Evolutionary conservation across 2,888 invertebrate species (phyloP), one percentile per base, ranked within the genome.

Genomic region (Pristionchus exspectatus): DNA sequence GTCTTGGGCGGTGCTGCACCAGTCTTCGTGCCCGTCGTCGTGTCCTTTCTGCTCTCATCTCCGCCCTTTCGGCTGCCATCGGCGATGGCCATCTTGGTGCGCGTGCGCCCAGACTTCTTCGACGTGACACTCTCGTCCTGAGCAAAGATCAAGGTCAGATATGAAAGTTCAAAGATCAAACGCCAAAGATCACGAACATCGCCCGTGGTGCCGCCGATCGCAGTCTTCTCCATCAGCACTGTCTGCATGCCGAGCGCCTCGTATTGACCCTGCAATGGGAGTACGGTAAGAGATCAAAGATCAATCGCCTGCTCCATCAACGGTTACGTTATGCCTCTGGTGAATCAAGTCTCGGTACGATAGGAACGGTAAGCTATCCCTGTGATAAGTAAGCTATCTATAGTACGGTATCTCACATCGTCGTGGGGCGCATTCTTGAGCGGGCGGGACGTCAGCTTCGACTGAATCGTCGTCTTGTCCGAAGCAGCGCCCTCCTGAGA

Each of bases 201-300:
- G 24, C 10, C 63, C 63, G 63, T 24, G 10, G 63, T 63, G 59
- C 59, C 69, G 33, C 10, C 72, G 33, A 72, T 72, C 16, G 72
- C 72, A 12, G 72, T 72, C 72, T 33, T 72, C 72, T 72, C 72
- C 27, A 27, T 21, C 30, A 72, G 16, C 72, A 72, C 72, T 1
- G 72, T 72, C 72, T 27, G 72, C 77, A 77, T 77, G 38, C 77
- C 77, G 38, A 77, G 77, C 24, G 77, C 77, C 77, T 77, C 77
- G 77, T 77, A 77, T 24, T 77, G 77, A 77, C 77, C 77, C 77
- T 77, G 24, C 0, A 18, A 27, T 16, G 72, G 33, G 56, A 18
- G 16, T 63, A 63, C 63, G n/a, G 63, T 63, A 63, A 50, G 44
- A 3, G 44, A 50, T 50, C 44, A 50, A 50, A 50, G 44, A 50